Evolutionary conservation across 2,797 vertebrate genomes (phyloP).

Genomic region (Mus spretus): DNA sequence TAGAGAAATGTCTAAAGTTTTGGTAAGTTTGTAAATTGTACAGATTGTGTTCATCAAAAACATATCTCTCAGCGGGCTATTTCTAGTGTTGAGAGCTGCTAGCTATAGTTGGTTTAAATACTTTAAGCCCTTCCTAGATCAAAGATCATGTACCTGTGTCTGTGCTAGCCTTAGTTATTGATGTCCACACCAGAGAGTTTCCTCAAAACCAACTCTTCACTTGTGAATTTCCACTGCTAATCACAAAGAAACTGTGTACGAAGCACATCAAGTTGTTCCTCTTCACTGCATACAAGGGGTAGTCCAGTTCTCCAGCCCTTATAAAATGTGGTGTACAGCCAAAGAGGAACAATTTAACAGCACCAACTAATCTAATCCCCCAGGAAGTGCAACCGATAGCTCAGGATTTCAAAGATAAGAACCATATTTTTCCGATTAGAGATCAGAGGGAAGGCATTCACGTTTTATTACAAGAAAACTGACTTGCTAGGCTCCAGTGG

Average conservation of each 20-base stretch:
- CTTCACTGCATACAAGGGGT: background rate
- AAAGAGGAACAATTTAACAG: background rate
- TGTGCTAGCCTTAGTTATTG: background rate
- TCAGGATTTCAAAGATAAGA: conserved; percentile 38
- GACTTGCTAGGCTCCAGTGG: background rate
- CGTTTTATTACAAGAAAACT: background rate
- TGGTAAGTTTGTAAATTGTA: background rate
- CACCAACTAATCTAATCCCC: background rate
- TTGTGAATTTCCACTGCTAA: background rate
- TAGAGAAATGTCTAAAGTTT: background rate
- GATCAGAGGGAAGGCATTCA: background rate
- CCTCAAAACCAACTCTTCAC: background rate
- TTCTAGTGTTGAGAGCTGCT: conserved; percentile 6
- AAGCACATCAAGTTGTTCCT: background rate
- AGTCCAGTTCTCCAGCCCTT: background rate
- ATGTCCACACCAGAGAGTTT: background rate
- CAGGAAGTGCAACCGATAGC: background rate
- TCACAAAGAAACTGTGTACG: background rate
- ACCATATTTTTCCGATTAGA: conserved; percentile 1
- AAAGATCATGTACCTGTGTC: background rate
- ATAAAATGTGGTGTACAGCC: background rate
- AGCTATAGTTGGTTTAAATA: background rate
- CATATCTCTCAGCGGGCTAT: background rate
- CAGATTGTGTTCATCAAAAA: conserved; percentile 55
- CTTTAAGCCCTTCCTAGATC: conserved; percentile 2